Evolutionary conservation across 1,140 invertebrate species (phyloP).

Genomic region (Gryllus bimaculatus): DNA sequence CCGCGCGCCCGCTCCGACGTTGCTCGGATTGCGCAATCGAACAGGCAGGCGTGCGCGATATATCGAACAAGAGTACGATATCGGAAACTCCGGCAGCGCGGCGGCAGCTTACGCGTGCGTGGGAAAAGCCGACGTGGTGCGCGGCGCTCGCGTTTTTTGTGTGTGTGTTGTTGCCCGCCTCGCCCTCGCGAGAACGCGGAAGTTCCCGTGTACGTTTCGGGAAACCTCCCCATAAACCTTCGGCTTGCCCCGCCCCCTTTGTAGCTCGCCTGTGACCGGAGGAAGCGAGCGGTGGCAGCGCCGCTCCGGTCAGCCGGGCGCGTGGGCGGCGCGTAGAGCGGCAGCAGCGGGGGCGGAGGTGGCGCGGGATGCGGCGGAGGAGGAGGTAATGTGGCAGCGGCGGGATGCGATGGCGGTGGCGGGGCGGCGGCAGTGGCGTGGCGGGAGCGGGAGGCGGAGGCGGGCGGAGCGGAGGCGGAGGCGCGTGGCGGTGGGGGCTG

Average conservation of each 20-base stretch:
- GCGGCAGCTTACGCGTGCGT: neutral
- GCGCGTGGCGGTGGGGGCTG: too few species aligned
- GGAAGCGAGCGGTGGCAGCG: neutral
- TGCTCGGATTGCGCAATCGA: neutral
- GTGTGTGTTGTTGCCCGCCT: too few species aligned
- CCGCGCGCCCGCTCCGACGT: neutral
- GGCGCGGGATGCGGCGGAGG: too few species aligned
- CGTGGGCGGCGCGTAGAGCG: too few species aligned
- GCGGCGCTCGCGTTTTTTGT: neutral
- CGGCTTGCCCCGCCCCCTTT: neutral
- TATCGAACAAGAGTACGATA: constrained; percentile 4
- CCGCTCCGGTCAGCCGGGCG: neutral
- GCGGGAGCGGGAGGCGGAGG: too few species aligned
- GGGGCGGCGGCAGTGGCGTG: too few species aligned
- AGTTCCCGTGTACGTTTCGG: constrained; percentile 2
- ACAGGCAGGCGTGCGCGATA: neutral
- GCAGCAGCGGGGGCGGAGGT: too few species aligned
- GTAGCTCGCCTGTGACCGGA: neutral
- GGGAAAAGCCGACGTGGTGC: neutral
- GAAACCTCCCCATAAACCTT: neutral
- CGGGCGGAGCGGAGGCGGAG: too few species aligned
- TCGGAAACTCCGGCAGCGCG: neutral
- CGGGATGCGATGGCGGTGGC: neutral
- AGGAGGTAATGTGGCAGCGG: too few species aligned
- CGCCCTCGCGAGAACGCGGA: neutral